Evolutionary conservation across 2,797 vertebrate species (phyloP), one percentile per base, ranked within the genome.

Genomic region (Hypotaenidia okinawae): DNA sequence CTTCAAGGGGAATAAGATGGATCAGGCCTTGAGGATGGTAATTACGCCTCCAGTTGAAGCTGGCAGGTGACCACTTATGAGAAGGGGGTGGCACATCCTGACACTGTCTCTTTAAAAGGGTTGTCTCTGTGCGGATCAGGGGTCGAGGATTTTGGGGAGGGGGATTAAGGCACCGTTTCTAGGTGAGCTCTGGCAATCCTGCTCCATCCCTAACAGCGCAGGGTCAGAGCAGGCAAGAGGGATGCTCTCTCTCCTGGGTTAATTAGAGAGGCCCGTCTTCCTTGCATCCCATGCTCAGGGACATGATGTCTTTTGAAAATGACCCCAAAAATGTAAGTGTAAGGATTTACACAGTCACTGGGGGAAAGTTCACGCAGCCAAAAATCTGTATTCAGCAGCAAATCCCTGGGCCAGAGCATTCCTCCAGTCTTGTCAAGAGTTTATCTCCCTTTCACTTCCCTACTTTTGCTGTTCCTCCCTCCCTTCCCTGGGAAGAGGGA

Each of bases 1-100:
- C 95, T 95, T 96, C 95, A 96, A 96, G 95, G 91, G 94, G 87
- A 94, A 96, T 96, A 96, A 94, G 94, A 96, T 82, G 94, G 96
- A 93, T 97, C 94, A 96, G 94, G 72, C 87, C 81, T 97, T 45
- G 6, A 96, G 93, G 73, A 82, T 87, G 57, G 90, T 81, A 81
- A 92, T 82, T 93, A 91, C 14, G 4, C 89, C 93, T 79, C 83
- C 75, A 19, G 79, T 49, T 33, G 92, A 43, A 91, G 69, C 84
- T 57, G 82, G 94, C 94, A 87, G 92, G 62, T 35, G 63, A 91
- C 91, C 91, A 87, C 81, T 92, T 68, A 91, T 49, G 91, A 59
- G 87, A 55, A 92, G 93, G 92, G 95, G 97, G 96, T 93, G 89
- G 87, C 91, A 90, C 55, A 17, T 49, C 0, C 10, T 25, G 75